These are phyloP conservation scores for Jaculus jaculus DNA, from an alignment of 2,113 vertebrate genomes.

Conservation along the genomic window DNA sequence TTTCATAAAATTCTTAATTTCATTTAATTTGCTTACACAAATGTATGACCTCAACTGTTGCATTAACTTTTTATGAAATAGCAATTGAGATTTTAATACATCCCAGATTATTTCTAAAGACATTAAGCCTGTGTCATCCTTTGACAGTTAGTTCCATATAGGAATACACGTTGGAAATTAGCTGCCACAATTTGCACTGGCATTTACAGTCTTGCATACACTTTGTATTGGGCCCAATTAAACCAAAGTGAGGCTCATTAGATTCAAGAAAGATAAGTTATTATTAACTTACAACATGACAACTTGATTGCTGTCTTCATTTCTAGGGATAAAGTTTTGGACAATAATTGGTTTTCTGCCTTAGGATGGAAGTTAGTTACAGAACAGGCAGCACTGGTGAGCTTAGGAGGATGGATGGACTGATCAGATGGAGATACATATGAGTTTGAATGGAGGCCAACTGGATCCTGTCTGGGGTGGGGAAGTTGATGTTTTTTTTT, in stretches of 20 bases:
- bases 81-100: not conserved
- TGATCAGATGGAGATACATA: not conserved
- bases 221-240: not conserved
- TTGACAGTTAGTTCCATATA: not conserved
- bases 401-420: not conserved
- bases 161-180: not conserved
- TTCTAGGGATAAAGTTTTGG: not conserved
- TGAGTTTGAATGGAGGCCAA: not conserved
- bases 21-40: not conserved
- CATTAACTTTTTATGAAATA: not conserved
- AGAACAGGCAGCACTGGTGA: not conserved
- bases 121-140: not conserved
- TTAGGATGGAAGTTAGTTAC: not conserved
- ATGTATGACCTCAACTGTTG: not conserved
- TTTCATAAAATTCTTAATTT: not conserved
- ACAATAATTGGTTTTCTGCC: not conserved
- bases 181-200: not conserved
- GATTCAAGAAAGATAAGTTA: not conserved
- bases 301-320: not conserved
- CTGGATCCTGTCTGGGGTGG: not conserved
- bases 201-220: not conserved
- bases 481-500: not conserved
- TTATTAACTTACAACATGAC: not conserved
- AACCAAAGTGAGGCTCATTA: not conserved
- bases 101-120: not conserved